Evolutionary conservation across 1,140 invertebrate species (phyloP).

Genomic region (Pogonomyrmex barbatus): DNA sequence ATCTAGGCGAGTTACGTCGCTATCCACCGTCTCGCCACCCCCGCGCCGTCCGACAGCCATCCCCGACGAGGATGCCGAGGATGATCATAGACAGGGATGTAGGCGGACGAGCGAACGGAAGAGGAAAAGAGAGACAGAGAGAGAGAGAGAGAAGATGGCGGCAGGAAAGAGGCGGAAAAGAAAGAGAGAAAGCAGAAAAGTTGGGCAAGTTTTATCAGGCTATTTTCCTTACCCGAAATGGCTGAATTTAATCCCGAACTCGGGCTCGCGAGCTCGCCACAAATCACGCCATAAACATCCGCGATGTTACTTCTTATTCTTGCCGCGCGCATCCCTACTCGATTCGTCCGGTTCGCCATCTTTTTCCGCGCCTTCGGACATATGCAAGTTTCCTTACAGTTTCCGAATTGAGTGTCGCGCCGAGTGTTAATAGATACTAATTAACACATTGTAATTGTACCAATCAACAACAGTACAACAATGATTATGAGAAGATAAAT

Average conservation of each 20-base stretch:
- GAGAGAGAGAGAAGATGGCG: neutral
- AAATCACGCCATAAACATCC: conserved; percentile 85
- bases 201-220: conserved; percentile 84
- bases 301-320: conserved; percentile 79
- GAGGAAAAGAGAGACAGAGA: conserved; percentile 16
- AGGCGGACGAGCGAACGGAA: conserved; percentile 34
- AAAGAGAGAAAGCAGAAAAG: conserved; percentile 66
- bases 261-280: conserved; percentile 80
- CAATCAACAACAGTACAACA: no score
- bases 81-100: conserved; percentile 56
- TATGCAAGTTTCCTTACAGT: neutral
- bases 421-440: neutral
- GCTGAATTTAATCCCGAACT: conserved; percentile 85
- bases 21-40: conserved; percentile 65
- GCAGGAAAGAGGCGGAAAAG: neutral
- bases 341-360: conserved; percentile 24
- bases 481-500: neutral
- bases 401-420: neutral
- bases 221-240: conserved; percentile 84
- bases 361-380: conserved; percentile 24
- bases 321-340: conserved; percentile 32
- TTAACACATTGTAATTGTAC: neutral
- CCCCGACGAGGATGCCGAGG: conserved; percentile 49
- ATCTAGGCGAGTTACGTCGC: conserved; percentile 71
- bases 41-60: conserved; percentile 59